Evolutionary conservation across 2,797 vertebrate genomes (phyloP), one percentile per base, ranked within the genome.

Genomic region (Hemitrygon akajei): DNA sequence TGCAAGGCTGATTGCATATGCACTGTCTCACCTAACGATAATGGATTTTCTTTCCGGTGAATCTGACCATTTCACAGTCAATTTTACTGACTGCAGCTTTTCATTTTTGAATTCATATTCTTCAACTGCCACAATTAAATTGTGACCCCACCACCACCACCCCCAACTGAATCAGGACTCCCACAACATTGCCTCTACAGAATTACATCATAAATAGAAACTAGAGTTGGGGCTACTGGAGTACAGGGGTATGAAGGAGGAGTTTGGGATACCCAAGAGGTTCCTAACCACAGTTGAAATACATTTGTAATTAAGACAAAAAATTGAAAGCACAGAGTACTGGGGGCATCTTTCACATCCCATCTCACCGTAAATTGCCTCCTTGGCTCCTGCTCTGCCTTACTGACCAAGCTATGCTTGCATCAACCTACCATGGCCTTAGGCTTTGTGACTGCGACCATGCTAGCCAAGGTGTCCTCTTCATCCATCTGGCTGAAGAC

Each of bases 381-480:
- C 47, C 1, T 14, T 66, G 86, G 60, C 18, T 66, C 60, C n/a
- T 34, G 40, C 92, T 37, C 18, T 79, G 76, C 22, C 1, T 47
- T 10, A 76, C 6, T 34, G 14, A 76, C 69, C 25, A 56, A 56
- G 6, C 71, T 27, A 14, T 7, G 5, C 73, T 56, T 47, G 76
- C n/a, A 4, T 40, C 71, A 94, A 98, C 98, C 97, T 98, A 99
- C 98, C 98, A 97, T 97, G 11, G 97, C 95, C 95, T 97, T 98
- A 95, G 98, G 98, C 95, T 98, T 98, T 96, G 98, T 99, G 96
- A 96, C 96, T 92, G 98, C 98, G 94, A 99, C 98, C 96, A 99
- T 96, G 75, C 96, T 96, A 94, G 97, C 97, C 95, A 99, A 96
- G 89, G 98, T 95, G 95, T 99, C 99, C 95, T 99, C 99, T 9